Base-by-base conservation (phyloP, 2,113 vertebrate species). In the Sapayoa aenigma region DNA sequence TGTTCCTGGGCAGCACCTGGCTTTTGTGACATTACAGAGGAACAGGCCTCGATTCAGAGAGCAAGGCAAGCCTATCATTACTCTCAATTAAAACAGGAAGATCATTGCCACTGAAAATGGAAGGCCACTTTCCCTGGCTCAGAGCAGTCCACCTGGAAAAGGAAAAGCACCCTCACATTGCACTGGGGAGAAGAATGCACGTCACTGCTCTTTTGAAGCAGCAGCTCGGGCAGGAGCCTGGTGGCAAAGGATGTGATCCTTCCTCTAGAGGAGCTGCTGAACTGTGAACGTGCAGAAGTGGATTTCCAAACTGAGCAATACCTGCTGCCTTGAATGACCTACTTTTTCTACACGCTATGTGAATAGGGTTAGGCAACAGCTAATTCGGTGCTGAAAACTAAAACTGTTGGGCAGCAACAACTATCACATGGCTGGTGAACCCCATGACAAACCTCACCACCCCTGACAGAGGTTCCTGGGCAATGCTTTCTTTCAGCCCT, bases 311-410 rank as follows among this genome's bases (percentile, higher is more conserved):
- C 59, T 0, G 1, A 66, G 59, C 84, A 89, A 15, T 58, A 95
- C 91, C 90, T 90, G 92, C 92, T 89, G 60, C 24, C 83, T 90
- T 2, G 8, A 37, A 52, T 93, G 93, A 97, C 95, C 94, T 94
- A 92, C 72, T 96, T 96, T 50, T 68, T 52, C 37, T 80, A 65
- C 85, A 81, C 6, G 15, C 85, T 62, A 18, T 33, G 44, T 66
- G 84, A 65, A 47, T 4, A 50, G 53, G 46, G 50, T 68, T 67
- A 56, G 60, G 93, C 65, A 84, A 60, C 14, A 90, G 73, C n/a
- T 65, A 46, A 75, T 33, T 65, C 2, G 0, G 44, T 49, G 56
- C 76, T 87, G 76, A 68, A 89, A 84, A 42, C 53, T 21, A 35
- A 53, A 88, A 76, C 25, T 23, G 14, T 16, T 31, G 62, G 49